Conservation (phyloP, 2,888 invertebrate species). For the Microplitis manilae region DNA sequence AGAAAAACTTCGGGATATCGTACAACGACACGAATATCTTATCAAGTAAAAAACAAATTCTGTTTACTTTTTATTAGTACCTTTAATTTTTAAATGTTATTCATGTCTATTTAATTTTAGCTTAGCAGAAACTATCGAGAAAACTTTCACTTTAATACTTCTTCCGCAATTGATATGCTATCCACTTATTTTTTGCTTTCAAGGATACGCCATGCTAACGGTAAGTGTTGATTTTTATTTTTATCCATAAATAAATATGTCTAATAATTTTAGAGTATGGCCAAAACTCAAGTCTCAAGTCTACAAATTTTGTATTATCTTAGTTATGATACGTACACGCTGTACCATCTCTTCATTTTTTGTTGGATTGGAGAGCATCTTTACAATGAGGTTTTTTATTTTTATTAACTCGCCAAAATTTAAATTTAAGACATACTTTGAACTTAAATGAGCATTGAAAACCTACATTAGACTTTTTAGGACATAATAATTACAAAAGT, state of each 20-base stretch:
- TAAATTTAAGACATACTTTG: no score
- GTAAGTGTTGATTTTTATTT: conserved; percentile 35
- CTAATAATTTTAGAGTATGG: background rate
- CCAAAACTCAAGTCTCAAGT: background rate
- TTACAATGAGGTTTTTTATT: conserved; percentile 24
- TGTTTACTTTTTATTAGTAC: background rate
- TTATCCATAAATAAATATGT: no score
- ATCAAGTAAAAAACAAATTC: background rate
- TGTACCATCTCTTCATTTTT: conserved; percentile 39
- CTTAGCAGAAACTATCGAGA: conserved; percentile 20
- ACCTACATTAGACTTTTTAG: no score
- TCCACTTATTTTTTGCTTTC: conserved; percentile 47
- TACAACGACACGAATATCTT: background rate
- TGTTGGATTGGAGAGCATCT: conserved; percentile 48
- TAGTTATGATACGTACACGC: background rate
- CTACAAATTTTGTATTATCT: background rate
- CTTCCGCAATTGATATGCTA: conserved; percentile 45
- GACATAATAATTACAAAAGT: no score
- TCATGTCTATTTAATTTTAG: background rate
- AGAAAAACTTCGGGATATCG: background rate
- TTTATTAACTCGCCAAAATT: background rate
- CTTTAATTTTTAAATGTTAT: background rate
- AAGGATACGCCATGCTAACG: conserved; percentile 51
- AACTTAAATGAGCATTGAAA: no score
- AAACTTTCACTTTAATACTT: conserved; percentile 52